Evolutionary conservation across 2,113 vertebrate genomes (phyloP), one percentile per base, ranked within the genome.

Genomic region (Montifringilla adamsi): DNA sequence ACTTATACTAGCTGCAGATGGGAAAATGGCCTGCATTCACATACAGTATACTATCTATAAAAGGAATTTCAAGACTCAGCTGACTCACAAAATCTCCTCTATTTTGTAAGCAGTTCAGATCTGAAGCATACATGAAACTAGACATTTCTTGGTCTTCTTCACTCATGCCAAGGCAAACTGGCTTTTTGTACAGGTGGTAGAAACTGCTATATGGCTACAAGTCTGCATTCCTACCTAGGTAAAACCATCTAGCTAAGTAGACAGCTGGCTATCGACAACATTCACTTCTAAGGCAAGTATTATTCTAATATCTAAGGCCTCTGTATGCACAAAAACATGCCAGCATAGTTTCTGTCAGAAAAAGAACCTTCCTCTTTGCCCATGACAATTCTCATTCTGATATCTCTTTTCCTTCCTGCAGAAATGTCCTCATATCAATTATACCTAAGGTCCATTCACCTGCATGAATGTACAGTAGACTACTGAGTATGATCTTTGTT

Each of bases 181-280:
- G 58, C 77, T 72, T 91, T 87, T 92, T 78, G 80, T 89, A 72
- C 56, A 84, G 72, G 67, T 90, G 28, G 39, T 95, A 92, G 55
- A 91, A 95, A 89, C 46, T 84, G 76, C 66, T 90, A 14, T 74
- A 88, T 75, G 64, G 76, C 52, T 93, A 72, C 23, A 90, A 63
- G 43, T 86, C 69, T 86, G 62, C 68, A 52, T 89, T 81, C 84
- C 60, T 90, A 84, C 44, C 44, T 87, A 95, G 55, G 69, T 59
- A 94, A 89, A 87, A 90, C 13, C 50, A 88, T 81, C 83, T 94
- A 87, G 89, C 68, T 87, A 90, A 94, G 66, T 91, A 95, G 66
- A 53, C 49, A 79, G 41, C 76, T 95, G 78, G 43, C 70, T 93
- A 53, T 56, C 0, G 0, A 84, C 31, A 81, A 39, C 72, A 79